Evolutionary conservation across 2,888 invertebrate species (phyloP).

Genomic region (Amorpha juglandis): DNA sequence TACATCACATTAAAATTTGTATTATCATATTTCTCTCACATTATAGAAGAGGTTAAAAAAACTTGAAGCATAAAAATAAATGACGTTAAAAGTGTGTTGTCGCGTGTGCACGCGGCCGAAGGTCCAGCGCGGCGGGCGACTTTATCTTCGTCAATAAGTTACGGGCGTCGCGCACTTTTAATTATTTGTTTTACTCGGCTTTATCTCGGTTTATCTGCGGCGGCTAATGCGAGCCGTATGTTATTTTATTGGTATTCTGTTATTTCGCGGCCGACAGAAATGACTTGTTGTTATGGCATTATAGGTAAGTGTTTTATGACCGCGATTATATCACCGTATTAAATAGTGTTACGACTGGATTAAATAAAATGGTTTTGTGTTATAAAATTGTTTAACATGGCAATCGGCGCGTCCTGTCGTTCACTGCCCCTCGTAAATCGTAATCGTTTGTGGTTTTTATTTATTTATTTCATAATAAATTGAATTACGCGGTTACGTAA

Average conservation of each 20-base stretch:
- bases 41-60: conserved; percentile 14
- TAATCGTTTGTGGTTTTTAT: conserved; percentile 33
- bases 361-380: conserved; percentile 54
- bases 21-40: conserved; percentile 20
- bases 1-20: conserved; percentile 17
- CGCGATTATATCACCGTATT: conserved; percentile 51
- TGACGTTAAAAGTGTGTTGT: conserved; percentile 9
- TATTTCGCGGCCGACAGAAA: conserved; percentile 25
- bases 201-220: conserved; percentile 45
- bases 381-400: conserved; percentile 51
- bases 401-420: conserved; percentile 31
- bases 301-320: conserved; percentile 39
- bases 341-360: conserved; percentile 52
- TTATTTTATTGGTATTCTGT: conserved; percentile 32
- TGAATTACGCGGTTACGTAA: conserved; percentile 29
- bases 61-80: conserved; percentile 21
- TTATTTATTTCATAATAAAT: conserved; percentile 17
- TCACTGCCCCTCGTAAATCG: conserved; percentile 30
- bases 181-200: conserved; percentile 52
- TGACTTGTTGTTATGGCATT: conserved; percentile 37
- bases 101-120: conserved; percentile 31
- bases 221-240: conserved; percentile 38
- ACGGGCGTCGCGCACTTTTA: conserved; percentile 26
- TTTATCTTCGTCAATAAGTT: conserved; percentile 45
- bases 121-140: conserved; percentile 33